Evolutionary conservation across 2,797 vertebrate genomes (phyloP), one percentile per base, ranked within the genome.

Genomic region (Mus minutoides): DNA sequence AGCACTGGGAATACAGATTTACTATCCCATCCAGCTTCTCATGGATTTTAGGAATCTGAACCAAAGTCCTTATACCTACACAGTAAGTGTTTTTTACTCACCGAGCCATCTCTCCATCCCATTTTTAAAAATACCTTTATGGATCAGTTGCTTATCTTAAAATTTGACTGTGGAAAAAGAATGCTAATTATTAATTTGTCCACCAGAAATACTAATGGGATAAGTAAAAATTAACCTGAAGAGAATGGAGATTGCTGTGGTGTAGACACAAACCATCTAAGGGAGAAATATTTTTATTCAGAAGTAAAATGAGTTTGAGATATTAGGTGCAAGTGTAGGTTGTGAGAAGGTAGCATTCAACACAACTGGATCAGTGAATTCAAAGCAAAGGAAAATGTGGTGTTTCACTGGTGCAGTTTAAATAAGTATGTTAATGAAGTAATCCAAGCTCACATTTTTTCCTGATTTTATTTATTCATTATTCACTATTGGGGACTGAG

Each of bases 381-480:
- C 34, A 71, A 94, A 88, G 89, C n/a, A 94, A 97, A 91, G 67
- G 58, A 93, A 92, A 96, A 49, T 12, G 43, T 64, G 76, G 58
- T 11, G 9, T 88, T 96, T 94, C 37, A 82, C 31, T 94, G 90
- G 40, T 34, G 21, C 31, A 79, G 40, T 91, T 88, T 43, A 91
- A 96, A 92, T 60, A 90, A 86, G 95, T 92, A 77, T 5, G 85
- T 92, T 96, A 96, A 95, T 62, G 69, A 91, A 84, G 29, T 69
- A 77, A 87, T 37, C 8, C 13, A 31, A 85, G 31, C 92, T 94
- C 46, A 85, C 34, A 58, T 90, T 96, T 90, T 62, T 58, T 77
- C 90, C 52, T 69, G 34, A 52, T 69, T 86, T 69, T 86, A 69
- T 86, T 69, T 86, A 78, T 34, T 64, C 90, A 97, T 93, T 87